Percentiles rank a stretch among this genome's conserved stretches.
Conservation (phyloP, 2,797 vertebrate genomes). For the Gobio occitaniae region DNA sequence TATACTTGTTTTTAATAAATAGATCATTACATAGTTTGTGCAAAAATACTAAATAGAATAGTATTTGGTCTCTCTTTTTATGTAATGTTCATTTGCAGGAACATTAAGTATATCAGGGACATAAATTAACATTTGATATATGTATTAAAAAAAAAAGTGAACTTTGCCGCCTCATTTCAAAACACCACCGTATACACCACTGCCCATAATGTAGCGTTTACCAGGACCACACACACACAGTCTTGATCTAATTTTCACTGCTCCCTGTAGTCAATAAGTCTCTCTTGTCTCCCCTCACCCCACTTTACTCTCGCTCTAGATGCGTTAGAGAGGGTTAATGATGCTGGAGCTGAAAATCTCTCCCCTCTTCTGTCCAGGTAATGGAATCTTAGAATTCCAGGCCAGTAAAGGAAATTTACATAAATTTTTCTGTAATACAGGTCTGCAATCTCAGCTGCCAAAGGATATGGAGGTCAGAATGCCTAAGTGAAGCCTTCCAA, state of each 20-base stretch:
- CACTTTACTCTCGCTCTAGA: not conserved
- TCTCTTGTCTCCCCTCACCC: not conserved
- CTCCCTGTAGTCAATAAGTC: constrained; percentile 7
- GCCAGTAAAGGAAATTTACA: constrained; percentile 13
- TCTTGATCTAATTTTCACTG: constrained; percentile 8
- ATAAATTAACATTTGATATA: too few relatives aligned
- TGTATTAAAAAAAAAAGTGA: too few relatives aligned
- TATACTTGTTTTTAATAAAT: too few relatives aligned
- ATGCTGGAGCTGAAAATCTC: not conserved
- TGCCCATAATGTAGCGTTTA: too few relatives aligned
- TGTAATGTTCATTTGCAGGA: too few relatives aligned
- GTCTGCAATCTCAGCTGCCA: not conserved
- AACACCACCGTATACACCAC: too few relatives aligned
- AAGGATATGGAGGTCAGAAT: constrained; percentile 7
- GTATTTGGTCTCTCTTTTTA: too few relatives aligned
- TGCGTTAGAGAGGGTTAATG: constrained; percentile 13
- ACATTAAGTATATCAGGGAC: too few relatives aligned
- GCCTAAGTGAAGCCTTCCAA: not conserved
- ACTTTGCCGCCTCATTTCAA: too few relatives aligned
- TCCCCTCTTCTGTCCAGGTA: not conserved
- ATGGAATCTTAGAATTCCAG: constrained; percentile 27
- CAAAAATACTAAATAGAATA: too few relatives aligned
- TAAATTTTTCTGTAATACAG: not conserved
- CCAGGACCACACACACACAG: too few relatives aligned
- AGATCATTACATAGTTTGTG: too few relatives aligned